phyloP scores from a whole-genome alignment of 2,888 invertebrate genomes.

The Ernsta delagoae region DNA sequence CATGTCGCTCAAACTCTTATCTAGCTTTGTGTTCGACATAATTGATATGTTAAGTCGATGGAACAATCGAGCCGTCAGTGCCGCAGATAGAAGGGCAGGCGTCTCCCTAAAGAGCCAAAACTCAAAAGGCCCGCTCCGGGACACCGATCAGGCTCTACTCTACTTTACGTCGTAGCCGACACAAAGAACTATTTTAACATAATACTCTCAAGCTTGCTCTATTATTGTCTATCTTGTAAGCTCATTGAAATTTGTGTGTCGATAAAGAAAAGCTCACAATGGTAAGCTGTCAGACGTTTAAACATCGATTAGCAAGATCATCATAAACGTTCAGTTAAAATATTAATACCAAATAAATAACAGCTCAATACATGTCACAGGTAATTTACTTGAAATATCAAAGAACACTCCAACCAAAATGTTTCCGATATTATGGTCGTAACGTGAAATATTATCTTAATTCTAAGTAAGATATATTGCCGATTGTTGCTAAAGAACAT shows the following conservation, averaged over 20 bases:
- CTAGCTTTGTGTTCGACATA: conserved; percentile 80
- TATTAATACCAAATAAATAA: not conserved
- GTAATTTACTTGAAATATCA: too few species aligned
- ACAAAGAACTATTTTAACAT: conserved; percentile 76
- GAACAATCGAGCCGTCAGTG: conserved; percentile 78
- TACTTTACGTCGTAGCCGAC: conserved; percentile 58
- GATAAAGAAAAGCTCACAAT: conserved; percentile 49
- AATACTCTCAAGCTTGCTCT: conserved; percentile 55
- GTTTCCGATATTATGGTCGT: too few species aligned
- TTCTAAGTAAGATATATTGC: too few species aligned
- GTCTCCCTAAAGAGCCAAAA: conserved; percentile 39
- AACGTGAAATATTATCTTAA: not conserved
- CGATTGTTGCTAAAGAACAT: not conserved
- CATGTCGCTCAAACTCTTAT: conserved; percentile 81
- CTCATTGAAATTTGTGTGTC: conserved; percentile 51
- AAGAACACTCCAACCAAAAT: too few species aligned
- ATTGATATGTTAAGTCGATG: conserved; percentile 82
- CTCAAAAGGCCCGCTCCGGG: conserved; percentile 47
- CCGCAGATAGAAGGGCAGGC: conserved; percentile 52
- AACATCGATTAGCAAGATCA: conserved; percentile 24
- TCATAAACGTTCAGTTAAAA: not conserved
- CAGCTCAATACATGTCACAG: too few species aligned
- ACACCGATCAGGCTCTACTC: conserved; percentile 51
- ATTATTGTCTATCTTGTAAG: conserved; percentile 63
- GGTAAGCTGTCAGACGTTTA: conserved; percentile 48